Conservation (phyloP, 2,888 invertebrate genomes). For the Plutella xylostella region DNA sequence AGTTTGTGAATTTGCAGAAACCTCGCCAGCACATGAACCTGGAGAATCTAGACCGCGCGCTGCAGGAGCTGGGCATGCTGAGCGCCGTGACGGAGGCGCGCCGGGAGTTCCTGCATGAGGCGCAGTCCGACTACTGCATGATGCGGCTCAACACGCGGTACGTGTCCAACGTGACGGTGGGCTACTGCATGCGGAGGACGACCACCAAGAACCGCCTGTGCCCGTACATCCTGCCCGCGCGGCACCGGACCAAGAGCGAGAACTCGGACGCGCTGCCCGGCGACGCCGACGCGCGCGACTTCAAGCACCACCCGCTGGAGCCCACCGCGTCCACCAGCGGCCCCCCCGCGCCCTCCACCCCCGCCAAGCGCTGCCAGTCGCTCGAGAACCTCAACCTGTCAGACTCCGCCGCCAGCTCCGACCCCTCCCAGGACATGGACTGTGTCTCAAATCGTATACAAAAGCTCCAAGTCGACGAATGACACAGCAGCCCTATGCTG, state of each 20-base stretch:
- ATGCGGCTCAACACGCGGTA: slow-evolving; percentile 72
- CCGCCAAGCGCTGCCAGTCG: slow-evolving; percentile 72
- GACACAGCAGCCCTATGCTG: slow-evolving; percentile 28
- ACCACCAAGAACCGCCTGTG: slow-evolving; percentile 68
- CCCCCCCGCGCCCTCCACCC: slow-evolving; percentile 34
- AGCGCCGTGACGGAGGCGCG: slow-evolving; percentile 70
- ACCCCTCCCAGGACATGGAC: slow-evolving; percentile 68
- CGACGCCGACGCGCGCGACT: slow-evolving; percentile 46
- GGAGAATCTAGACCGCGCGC: slow-evolving; percentile 68
- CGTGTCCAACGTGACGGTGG: slow-evolving; percentile 73
- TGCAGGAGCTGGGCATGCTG: slow-evolving; percentile 73
- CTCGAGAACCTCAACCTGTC: slow-evolving; percentile 67
- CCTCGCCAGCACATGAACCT: slow-evolving; percentile 56
- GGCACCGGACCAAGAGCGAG: slow-evolving; percentile 73
- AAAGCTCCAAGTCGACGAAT: slow-evolving; percentile 72
- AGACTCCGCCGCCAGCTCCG: slow-evolving; percentile 39
- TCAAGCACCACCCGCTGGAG: slow-evolving; percentile 44
- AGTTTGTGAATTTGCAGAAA: slow-evolving; percentile 37
- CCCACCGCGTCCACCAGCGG: slow-evolving; percentile 58
- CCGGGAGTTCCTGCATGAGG: slow-evolving; percentile 67
- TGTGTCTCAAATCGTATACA: slow-evolving; percentile 73
- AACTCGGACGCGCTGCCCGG: slow-evolving; percentile 65
- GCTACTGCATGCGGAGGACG: slow-evolving; percentile 67
- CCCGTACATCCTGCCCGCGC: slow-evolving; percentile 68
- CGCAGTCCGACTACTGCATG: slow-evolving; percentile 54